Evolutionary conservation across 2,888 invertebrate species (phyloP).

Genomic region (Philonicus albiceps): DNA sequence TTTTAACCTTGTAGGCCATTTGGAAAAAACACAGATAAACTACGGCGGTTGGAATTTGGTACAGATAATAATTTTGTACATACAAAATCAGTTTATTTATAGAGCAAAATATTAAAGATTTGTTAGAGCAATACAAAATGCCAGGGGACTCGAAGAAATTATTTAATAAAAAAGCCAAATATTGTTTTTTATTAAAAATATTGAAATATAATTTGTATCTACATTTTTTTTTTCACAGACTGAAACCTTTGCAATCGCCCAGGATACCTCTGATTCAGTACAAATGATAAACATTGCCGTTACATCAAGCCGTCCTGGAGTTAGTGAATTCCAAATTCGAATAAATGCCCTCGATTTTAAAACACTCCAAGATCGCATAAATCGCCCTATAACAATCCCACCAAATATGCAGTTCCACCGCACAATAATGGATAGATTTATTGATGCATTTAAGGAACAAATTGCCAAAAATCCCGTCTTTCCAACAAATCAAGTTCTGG

Average conservation of each 20-base stretch:
- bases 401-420: constrained; percentile 78
- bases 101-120: too few species aligned
- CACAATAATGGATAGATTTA: constrained; percentile 82
- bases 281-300: constrained; percentile 86
- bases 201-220: too few species aligned
- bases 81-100: too few species aligned
- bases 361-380: constrained; percentile 76
- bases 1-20: too few species aligned
- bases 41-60: too few species aligned
- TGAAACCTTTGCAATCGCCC: constrained; percentile 75
- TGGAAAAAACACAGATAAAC: too few species aligned
- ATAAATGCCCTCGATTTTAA: constrained; percentile 81
- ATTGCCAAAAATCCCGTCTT: constrained; percentile 75
- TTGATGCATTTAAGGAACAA: constrained; percentile 81
- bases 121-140: too few species aligned
- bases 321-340: constrained; percentile 73
- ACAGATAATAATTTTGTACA: too few species aligned
- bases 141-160: too few species aligned
- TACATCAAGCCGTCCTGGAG: constrained; percentile 69
- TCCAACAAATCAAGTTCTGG: constrained; percentile 70
- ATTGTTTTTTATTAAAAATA: too few species aligned
- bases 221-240: constrained; percentile 62
- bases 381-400: constrained; percentile 73
- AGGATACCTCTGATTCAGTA: constrained; percentile 72
- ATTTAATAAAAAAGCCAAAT: too few species aligned